phyloP scores from a whole-genome alignment of 1,140 invertebrate species.

The Aphaenogaster floridana region DNA sequence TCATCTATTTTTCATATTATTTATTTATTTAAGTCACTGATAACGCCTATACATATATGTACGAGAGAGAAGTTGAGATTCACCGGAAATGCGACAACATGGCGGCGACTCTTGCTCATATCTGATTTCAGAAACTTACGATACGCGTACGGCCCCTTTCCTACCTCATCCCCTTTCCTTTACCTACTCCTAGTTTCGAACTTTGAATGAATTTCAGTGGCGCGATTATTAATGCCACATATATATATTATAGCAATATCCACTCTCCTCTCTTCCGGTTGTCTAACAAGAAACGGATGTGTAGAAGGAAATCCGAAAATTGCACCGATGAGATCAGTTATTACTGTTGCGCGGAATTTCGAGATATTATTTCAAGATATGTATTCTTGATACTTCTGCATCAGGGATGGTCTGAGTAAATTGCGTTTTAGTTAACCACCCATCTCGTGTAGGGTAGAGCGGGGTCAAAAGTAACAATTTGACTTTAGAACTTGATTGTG shows the following conservation, averaged over 20 bases:
- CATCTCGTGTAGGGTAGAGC: too few species aligned
- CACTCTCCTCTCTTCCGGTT: neutral
- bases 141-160: constrained; percentile 4
- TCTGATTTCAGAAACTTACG: constrained; percentile 65
- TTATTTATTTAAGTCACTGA: constrained; percentile 15
- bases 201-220: constrained; percentile 62
- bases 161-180: neutral
- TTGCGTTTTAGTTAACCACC: neutral
- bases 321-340: constrained; percentile 55
- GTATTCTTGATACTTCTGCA: neutral
- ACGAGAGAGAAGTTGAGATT: constrained; percentile 26
- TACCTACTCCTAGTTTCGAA: constrained; percentile 46
- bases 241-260: constrained; percentile 44
- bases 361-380: constrained; percentile 15
- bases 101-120: constrained; percentile 22
- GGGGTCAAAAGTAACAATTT: too few species aligned
- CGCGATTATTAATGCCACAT: constrained; percentile 65
- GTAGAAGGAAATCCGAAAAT: constrained; percentile 69
- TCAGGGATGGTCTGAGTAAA: neutral
- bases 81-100: constrained; percentile 13
- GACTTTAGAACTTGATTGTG: too few species aligned
- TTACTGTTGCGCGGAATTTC: constrained; percentile 43
- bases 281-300: constrained; percentile 69
- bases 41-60: neutral
- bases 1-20: neutral